Evolutionary conservation across 2,113 vertebrate species (phyloP).

Genomic region (Zingel zingel): DNA sequence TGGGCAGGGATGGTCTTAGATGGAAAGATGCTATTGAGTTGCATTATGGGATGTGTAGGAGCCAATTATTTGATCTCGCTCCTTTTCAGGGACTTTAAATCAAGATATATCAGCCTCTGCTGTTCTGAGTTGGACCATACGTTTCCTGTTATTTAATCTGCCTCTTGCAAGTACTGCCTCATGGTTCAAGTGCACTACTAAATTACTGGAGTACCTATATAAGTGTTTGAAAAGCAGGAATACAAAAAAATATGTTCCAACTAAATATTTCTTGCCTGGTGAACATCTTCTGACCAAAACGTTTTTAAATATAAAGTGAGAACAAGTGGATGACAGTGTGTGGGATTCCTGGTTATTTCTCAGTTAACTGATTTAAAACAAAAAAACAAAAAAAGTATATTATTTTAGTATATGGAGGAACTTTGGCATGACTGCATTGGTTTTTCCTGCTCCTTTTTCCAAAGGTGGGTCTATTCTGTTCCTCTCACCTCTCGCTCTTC

Average conservation of each 20-base stretch:
- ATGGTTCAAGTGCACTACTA: background rate
- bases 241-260: background rate
- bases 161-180: background rate
- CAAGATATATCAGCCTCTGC: background rate
- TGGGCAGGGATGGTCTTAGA: background rate
- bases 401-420: background rate
- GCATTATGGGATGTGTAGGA: background rate
- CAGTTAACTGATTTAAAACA: no score
- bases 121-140: background rate
- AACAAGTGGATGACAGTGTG: background rate
- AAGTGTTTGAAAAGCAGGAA: background rate
- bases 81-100: background rate
- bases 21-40: background rate
- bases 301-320: background rate
- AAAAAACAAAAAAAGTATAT: background rate
- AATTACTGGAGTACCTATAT: background rate
- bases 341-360: background rate
- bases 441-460: no score
- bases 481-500: slow-evolving; percentile 2
- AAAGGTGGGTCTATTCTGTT: background rate
- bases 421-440: no score
- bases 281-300: background rate
- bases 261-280: background rate
- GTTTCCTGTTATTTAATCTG: background rate
- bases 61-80: background rate